Percentiles rank a stretch among this genome's conserved stretches.
These are phyloP conservation scores for Caenorhabditis sp. DNA, from an alignment of 2,888 invertebrate genomes.

Conservation along the genomic window DNA sequence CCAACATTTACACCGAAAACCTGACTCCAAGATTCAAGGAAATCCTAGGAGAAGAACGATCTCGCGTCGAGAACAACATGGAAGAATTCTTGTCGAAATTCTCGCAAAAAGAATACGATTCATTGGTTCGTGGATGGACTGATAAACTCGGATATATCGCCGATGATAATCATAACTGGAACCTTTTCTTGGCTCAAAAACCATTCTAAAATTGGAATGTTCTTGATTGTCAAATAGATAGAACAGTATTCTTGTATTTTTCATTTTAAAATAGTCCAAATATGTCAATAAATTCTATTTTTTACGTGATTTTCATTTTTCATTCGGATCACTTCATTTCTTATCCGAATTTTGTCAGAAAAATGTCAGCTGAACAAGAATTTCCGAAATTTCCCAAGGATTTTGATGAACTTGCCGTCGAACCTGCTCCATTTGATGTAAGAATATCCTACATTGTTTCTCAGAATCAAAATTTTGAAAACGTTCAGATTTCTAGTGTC, in stretches of 20 bases:
- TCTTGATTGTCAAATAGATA: background rate
- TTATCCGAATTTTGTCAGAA: background rate
- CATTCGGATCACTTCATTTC: no score
- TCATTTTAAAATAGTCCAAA: no score
- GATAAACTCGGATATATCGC: slow-evolving; percentile 72
- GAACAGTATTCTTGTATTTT: no score
- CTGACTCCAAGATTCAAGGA: slow-evolving; percentile 74
- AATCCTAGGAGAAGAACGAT: slow-evolving; percentile 74
- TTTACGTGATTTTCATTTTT: no score
- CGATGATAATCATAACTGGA: slow-evolving; percentile 74
- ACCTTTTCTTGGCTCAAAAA: slow-evolving; percentile 69
- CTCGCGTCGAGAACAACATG: slow-evolving; percentile 72
- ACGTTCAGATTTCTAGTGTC: background rate
- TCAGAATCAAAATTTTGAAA: background rate
- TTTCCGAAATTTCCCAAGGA: slow-evolving; percentile 37
- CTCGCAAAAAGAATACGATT: slow-evolving; percentile 73
- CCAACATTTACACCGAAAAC: slow-evolving; percentile 74
- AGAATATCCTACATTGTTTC: background rate
- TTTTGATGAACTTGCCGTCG: slow-evolving; percentile 24
- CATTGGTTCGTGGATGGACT: slow-evolving; percentile 74
- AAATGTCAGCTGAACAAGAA: slow-evolving; percentile 20
- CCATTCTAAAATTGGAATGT: slow-evolving; percentile 23
- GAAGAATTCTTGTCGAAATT: slow-evolving; percentile 74
- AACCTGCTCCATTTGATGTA: slow-evolving; percentile 31
- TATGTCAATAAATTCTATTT: no score